Base-by-base conservation (phyloP, 2,888 invertebrate genomes). In the Horisme vitalbata region DNA sequence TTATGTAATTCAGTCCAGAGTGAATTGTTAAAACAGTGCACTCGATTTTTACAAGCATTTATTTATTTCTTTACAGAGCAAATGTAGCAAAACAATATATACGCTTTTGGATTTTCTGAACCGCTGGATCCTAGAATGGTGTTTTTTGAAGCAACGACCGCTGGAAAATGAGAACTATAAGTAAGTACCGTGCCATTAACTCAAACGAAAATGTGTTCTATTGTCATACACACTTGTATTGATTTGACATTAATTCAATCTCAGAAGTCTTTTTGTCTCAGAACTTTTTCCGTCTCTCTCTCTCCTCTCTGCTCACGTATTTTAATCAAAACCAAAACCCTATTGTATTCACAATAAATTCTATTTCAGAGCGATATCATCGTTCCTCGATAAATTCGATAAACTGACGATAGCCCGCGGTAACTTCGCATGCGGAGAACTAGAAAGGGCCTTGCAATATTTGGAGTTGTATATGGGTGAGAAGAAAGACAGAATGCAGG, bases 51-150 rank as follows among this genome's bases (percentile, higher is more conserved):
- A n/a, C n/a, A n/a, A n/a, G n/a, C n/a, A n/a, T n/a, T n/a, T n/a
- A n/a, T 18, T 14, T 10, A 3, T 24, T 20, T n/a, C 13, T 31
- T 80, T 80, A 64, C 79, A 91, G 86, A 84, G 84, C 45, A 91
- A 93, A 70, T 93, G 93, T 64, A 91, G 93, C 14, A 94, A 93
- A 76, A 90, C 93, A 1, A 91, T 95, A 46, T 95, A 95, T 58
- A 92, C 93, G 1, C 79, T 95, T 35, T 71, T 96, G 36, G 96
- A 96, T 74, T 95, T 95, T 59, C 74, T 96, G 39, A 93, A 95
- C 64, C 91, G 94, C 52, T 95, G 95, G 95, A 75, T 94, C 5
- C 80, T 93, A 43, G 93, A 94, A 62, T 94, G 91, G 91, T 78
- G 88, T 62, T 81, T 88, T 60, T 68, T 77, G 0, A 87, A 88